These are phyloP conservation scores for Neodon shergylaensis DNA, from an alignment of 2,113 vertebrate species.

Conservation along the genomic window DNA sequence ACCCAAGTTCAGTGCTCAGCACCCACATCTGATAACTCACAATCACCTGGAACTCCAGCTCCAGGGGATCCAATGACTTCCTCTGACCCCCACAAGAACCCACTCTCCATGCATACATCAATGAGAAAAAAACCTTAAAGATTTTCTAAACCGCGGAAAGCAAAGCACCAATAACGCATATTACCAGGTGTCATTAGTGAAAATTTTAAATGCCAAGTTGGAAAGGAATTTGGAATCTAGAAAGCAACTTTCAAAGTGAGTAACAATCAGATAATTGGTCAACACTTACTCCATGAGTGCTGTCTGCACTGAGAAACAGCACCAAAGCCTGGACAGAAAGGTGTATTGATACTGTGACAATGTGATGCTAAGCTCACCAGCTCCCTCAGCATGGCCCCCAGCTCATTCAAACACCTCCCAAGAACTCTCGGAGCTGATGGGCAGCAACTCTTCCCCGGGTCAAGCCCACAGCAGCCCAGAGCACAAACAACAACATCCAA, in stretches of 20 bases:
- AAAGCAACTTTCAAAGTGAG: background rate
- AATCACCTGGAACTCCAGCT: background rate
- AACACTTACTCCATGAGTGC: conserved; percentile 51
- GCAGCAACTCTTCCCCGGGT: background rate
- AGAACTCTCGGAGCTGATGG: conserved; percentile 54
- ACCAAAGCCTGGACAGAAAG: conserved; percentile 62
- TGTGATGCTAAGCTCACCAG: conserved; percentile 67
- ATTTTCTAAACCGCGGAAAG: background rate
- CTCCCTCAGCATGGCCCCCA: conserved; percentile 54
- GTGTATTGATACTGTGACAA: conserved; percentile 61
- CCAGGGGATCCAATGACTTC: background rate
- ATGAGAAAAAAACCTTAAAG: background rate
- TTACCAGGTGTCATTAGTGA: background rate
- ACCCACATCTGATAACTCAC: background rate
- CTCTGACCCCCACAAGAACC: background rate
- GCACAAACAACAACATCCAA: background rate
- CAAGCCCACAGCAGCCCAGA: background rate
- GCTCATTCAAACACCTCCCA: conserved; percentile 63
- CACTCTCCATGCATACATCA: background rate
- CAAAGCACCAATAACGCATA: background rate
- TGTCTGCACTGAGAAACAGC: conserved; percentile 45
- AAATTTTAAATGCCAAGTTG: background rate
- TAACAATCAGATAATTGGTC: conserved; percentile 27
- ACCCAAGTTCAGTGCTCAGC: background rate
- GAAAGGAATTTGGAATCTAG: background rate